phyloP scores from a whole-genome alignment of 2,888 invertebrate genomes.

The Drosophila tanythrix region DNA sequence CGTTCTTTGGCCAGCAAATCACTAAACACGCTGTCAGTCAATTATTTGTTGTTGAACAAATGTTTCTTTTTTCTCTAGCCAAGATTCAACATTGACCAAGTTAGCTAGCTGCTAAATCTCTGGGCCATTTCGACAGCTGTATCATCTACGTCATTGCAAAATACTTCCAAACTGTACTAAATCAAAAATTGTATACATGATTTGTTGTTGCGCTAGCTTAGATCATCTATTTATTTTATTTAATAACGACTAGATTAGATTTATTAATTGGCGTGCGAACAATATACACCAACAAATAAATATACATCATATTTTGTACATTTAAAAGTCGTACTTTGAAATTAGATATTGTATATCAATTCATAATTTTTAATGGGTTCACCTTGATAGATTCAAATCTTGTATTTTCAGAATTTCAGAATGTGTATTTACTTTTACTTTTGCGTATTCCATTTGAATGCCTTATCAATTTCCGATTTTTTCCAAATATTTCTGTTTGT shows the following conservation, averaged over 20 bases:
- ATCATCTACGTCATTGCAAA: constrained; percentile 32
- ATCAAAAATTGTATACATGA: background rate
- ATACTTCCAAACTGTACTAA: constrained; percentile 1
- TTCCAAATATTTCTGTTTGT: background rate
- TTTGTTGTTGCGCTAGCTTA: constrained; percentile 8
- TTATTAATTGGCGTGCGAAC: constrained; percentile 5
- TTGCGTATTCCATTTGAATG: background rate
- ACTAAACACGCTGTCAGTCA: constrained; percentile 58
- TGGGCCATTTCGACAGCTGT: constrained; percentile 9
- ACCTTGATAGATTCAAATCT: background rate
- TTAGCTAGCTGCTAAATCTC: constrained; percentile 35
- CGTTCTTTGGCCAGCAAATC: constrained; percentile 65
- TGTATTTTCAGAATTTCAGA: background rate
- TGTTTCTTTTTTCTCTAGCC: constrained; percentile 43
- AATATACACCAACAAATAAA: background rate
- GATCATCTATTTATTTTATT: constrained; percentile 45
- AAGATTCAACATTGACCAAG: constrained; percentile 76
- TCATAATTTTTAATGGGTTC: background rate
- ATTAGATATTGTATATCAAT: background rate
- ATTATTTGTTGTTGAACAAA: constrained; percentile 49
- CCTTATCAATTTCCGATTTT: background rate
- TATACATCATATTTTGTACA: background rate
- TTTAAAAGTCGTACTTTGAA: background rate
- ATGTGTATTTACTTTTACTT: background rate
- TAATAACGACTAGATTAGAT: constrained; percentile 19